Percentiles rank a stretch among this genome's conserved stretches.
Conservation (phyloP, 2,113 vertebrate species). For the Jacana jacana region DNA sequence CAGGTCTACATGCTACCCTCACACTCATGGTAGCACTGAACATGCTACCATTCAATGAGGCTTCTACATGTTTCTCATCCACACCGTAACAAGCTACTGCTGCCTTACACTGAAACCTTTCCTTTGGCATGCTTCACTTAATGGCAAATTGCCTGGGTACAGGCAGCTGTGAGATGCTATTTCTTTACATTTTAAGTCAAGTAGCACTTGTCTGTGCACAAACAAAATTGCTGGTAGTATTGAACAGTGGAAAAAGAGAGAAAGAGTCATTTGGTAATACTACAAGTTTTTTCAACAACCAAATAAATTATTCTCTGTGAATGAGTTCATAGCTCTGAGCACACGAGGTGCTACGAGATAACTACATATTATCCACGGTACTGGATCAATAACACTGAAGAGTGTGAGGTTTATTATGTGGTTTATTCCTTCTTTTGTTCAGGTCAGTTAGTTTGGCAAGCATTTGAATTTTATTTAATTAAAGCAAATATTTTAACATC, state of each 20-base stretch:
- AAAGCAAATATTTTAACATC: background rate
- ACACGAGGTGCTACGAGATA: background rate
- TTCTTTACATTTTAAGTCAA: constrained; percentile 39
- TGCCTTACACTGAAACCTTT: background rate
- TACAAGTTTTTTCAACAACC: background rate
- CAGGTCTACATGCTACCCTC: background rate
- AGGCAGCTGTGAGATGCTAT: background rate
- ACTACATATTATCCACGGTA: background rate
- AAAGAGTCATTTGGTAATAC: background rate
- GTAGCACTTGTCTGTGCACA: constrained; percentile 14
- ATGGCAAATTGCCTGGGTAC: constrained; percentile 22
- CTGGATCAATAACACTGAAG: background rate
- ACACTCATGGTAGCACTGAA: background rate
- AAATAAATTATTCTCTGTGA: background rate
- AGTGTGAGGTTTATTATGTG: background rate
- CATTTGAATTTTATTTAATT: background rate
- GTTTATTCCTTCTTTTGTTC: background rate
- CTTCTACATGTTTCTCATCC: background rate
- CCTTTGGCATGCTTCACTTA: background rate
- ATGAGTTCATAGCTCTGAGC: background rate
- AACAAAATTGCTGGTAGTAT: background rate
- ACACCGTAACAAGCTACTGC: background rate
- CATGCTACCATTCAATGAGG: fast-evolving
- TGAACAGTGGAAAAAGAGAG: background rate
- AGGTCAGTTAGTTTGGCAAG: background rate